Conservation (phyloP, 2,888 invertebrate genomes). For the Bellardia bayeri region DNA sequence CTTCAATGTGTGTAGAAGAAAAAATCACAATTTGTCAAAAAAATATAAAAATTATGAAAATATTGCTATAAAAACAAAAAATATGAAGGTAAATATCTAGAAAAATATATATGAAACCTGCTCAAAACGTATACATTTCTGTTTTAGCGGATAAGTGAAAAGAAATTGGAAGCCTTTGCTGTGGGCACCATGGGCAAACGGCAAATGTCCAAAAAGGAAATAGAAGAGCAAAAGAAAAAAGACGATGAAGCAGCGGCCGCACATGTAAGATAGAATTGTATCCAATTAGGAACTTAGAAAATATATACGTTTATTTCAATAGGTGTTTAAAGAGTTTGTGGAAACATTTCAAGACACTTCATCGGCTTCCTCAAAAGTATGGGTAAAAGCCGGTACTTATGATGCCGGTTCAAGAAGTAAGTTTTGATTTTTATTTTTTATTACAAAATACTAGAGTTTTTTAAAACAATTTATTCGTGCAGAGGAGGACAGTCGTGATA, state of each 20-base stretch:
- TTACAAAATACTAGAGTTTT: background rate
- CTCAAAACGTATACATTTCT: background rate
- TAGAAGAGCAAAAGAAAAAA: slow-evolving; percentile 94
- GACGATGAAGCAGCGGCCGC: slow-evolving; percentile 96
- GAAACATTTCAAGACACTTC: slow-evolving; percentile 97
- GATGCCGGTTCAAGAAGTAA: slow-evolving; percentile 96
- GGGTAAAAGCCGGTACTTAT: slow-evolving; percentile 99
- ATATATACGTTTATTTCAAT: slow-evolving; percentile 57
- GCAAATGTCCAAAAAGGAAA: slow-evolving; percentile 90
- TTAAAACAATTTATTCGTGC: background rate
- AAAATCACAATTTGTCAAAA: background rate
- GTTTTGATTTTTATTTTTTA: slow-evolving; percentile 77
- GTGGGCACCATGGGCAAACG: slow-evolving; percentile 90
- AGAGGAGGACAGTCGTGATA: slow-evolving; percentile 95
- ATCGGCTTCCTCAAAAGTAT: slow-evolving; percentile 92
- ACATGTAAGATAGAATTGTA: slow-evolving; percentile 86
- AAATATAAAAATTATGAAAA: slow-evolving; percentile 25
- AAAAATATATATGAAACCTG: background rate
- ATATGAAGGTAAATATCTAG: slow-evolving; percentile 61
- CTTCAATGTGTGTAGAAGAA: background rate
- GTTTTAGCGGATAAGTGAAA: slow-evolving; percentile 87
- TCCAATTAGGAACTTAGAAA: background rate
- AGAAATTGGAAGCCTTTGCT: slow-evolving; percentile 91
- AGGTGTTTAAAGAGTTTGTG: slow-evolving; percentile 98
- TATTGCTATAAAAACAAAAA: background rate